Evolutionary conservation across 2,888 invertebrate species (phyloP).

Genomic region (Aphelenchoides bicaudatus): DNA sequence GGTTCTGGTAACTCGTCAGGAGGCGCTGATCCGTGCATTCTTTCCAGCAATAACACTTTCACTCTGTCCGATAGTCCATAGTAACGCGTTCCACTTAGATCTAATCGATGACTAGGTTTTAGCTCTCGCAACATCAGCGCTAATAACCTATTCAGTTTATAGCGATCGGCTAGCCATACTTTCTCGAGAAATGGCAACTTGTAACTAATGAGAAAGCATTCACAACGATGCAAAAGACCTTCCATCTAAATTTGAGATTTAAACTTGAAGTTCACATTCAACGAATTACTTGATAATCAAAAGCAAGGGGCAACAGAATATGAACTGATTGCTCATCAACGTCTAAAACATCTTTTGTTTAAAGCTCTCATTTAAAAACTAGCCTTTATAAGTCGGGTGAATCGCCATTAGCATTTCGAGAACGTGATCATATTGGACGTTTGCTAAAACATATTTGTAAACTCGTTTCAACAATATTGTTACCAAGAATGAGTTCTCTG

Average conservation of each 20-base stretch:
- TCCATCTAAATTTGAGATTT: conserved; percentile 50
- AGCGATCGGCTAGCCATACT: conserved; percentile 60
- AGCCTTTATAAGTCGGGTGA: conserved; percentile 60
- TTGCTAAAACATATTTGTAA: no score
- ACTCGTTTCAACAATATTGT: no score
- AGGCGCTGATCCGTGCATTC: conserved; percentile 56
- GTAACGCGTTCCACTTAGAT: conserved; percentile 56
- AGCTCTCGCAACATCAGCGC: conserved; percentile 57
- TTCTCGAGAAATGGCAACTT: conserved; percentile 59
- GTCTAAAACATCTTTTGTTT: no score
- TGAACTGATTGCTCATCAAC: conserved; percentile 59
- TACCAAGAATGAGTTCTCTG: conserved; percentile 56
- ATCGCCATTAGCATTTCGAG: conserved; percentile 59
- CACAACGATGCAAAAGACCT: conserved; percentile 59
- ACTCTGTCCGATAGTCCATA: conserved; percentile 58
- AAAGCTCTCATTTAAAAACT: no score
- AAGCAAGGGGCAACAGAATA: conserved; percentile 57
- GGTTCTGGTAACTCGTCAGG: conserved; percentile 59
- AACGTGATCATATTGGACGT: conserved; percentile 59
- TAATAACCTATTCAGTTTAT: conserved; percentile 57
- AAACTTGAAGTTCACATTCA: neutral
- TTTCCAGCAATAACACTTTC: conserved; percentile 58
- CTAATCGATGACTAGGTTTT: conserved; percentile 52
- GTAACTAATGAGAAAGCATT: conserved; percentile 58
- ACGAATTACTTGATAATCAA: conserved; percentile 55